A percentile compares a stretch with the other conserved stretches of the same genome.
These are phyloP conservation scores for Rhimphoctona megacephalus DNA, from an alignment of 2,888 invertebrate genomes.

Conservation along the genomic window DNA sequence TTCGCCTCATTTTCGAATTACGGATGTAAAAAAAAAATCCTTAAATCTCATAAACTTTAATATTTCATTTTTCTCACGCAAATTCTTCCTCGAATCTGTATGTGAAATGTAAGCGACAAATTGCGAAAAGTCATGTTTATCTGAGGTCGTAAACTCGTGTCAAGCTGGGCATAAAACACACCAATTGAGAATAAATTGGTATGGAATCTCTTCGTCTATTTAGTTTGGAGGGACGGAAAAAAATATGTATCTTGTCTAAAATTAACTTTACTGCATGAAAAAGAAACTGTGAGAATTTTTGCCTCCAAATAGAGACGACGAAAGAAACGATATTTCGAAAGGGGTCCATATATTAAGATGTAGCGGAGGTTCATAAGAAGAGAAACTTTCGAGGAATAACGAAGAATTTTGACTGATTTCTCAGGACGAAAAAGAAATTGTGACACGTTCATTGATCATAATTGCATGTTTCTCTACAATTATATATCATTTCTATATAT, in stretches of 20 bases:
- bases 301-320: neutral
- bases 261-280: neutral
- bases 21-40: neutral
- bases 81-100: neutral
- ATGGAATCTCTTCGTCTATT: slow-evolving; percentile 21
- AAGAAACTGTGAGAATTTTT: slow-evolving; percentile 7
- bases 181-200: slow-evolving; percentile 34
- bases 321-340: slow-evolving; percentile 12
- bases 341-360: neutral
- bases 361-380: neutral
- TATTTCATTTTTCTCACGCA: neutral
- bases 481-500: neutral
- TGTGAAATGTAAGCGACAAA: neutral
- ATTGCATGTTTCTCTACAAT: neutral
- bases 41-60: neutral
- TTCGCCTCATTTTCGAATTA: neutral
- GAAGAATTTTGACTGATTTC: neutral
- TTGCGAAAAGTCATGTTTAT: slow-evolving; percentile 17
- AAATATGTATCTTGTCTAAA: neutral
- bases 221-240: neutral
- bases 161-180: slow-evolving; percentile 9
- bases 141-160: slow-evolving; percentile 15
- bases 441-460: neutral
- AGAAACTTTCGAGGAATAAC: neutral
- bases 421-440: neutral